Base-by-base conservation (phyloP, 2,888 invertebrate species). In the Nemoura dubitans region DNA sequence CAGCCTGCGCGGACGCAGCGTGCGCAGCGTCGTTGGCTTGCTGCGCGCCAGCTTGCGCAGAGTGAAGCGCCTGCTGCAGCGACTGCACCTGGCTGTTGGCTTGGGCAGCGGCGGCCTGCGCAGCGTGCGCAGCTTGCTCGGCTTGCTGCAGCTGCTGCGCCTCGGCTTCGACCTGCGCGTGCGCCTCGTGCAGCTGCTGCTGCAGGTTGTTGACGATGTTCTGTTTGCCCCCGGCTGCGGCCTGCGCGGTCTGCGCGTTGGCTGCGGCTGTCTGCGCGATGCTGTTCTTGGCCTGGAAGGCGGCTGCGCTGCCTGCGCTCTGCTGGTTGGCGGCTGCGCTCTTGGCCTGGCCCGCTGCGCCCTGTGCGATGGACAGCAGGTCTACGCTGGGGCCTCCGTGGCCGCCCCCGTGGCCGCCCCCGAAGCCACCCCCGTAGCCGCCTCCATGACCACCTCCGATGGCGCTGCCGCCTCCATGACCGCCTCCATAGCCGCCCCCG, bases 111-210 rank as follows among this genome's bases (percentile, higher is more conserved):
- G 78, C 78, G 27, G 26, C 78, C 27, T 21, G 26, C 7, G 78
- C 78, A 14, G 78, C 78, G 78, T 78, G 78, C 78, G 78, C 78
- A 78, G 78, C 78, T 28, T 78, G 78, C 27, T 78, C 78, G 78
- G 78, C 78, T 78, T 78, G 78, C 78, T 78, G 78, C 26, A 28
- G 27, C 28, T 78, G 78, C 78, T 78, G 78, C 78, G 78, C 78
- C 78, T 78, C 78, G 16, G 78, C 78, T 28, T 78, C 25, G 78
- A 78, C 78, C 78, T 78, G 78, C 25, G 78, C 78, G 78, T 78
- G 78, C 78, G 78, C 78, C 78, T 78, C 78, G 78, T 78, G 78
- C 78, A 78, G 78, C 78, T 78, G 78, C 28, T 78, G 78, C n/a
- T 78, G 78, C 78, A 78, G 78, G 28, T 28, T 78, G 78, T 78